Evolutionary conservation across 2,888 invertebrate genomes (phyloP), one percentile per base, ranked within the genome.

Genomic region (Bedellia somnulentella): DNA sequence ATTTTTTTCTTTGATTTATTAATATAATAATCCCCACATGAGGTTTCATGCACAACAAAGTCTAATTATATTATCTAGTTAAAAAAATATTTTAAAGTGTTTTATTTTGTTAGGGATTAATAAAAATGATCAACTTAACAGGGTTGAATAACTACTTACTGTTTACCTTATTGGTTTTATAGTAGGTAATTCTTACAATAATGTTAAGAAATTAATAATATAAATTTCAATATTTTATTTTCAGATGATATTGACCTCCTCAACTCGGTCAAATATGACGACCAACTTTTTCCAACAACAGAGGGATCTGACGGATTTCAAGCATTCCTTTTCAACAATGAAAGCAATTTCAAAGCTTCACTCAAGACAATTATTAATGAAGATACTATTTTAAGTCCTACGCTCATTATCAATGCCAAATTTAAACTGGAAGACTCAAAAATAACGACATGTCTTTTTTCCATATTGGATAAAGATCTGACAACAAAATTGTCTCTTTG

Each of bases 371-470:
- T 27, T 3, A 34, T 49, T 4, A 30, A 28, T 6, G 29, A 42
- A 0, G 32, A 35, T 16, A 39, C 9, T 12, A 21, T 66, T 8
- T 30, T 41, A 3, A 40, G 40, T 24, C 60, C 60, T 3, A n/a
- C 29, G n/a, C 59, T 56, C 18, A 40, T 57, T n/a, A 38, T 70
- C 26, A 45, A 46, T n/a, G 37, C 54, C 1, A 39, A 40, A 18
- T 53, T 62, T 17, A 57, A 51, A 36, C 34, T 57, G 2, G 39
- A 46, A 4, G 32, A 37, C 10, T 29, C 33, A 3, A 32, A 31
- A n/a, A n/a, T n/a, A n/a, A 30, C 38, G 1, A 37, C 52, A 5
- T 61, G 54, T 29, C 26, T 67, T 4, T 67, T 71, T 37, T 49
- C 56, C 2, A 49, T 70, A 31, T 41, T 43, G 14, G 41, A 54